phyloP scores from a whole-genome alignment of 2,888 invertebrate species.

The Philopedon plagiatum region DNA sequence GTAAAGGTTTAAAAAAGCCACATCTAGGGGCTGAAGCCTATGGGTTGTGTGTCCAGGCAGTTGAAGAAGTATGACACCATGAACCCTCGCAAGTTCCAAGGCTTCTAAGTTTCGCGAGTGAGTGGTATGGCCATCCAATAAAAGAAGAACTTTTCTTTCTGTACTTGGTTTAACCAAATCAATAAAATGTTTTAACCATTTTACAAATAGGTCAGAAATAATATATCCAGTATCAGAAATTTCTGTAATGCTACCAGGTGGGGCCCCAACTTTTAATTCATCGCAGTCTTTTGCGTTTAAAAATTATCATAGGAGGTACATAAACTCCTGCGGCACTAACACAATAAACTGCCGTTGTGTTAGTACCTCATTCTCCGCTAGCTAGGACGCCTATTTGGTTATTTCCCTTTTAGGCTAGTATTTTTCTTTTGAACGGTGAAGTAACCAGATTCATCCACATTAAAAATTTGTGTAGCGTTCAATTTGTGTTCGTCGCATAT shows the following conservation, averaged over 20 bases:
- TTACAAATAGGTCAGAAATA: not conserved
- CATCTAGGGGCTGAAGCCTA: no score
- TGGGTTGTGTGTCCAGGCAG: no score
- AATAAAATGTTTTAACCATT: no score
- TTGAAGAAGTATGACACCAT: not conserved
- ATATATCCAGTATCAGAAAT: slow-evolving; percentile 5
- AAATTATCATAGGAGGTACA: not conserved
- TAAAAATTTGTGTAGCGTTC: no score
- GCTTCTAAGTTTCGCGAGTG: not conserved
- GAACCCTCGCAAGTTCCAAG: not conserved
- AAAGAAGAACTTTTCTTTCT: slow-evolving; percentile 2
- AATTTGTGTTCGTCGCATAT: no score
- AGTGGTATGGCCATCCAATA: not conserved
- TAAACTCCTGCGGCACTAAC: no score
- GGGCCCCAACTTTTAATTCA: not conserved
- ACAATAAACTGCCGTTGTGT: no score
- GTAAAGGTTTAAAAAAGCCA: no score
- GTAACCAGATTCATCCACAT: slow-evolving; percentile 24
- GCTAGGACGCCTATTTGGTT: not conserved
- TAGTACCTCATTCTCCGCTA: no score
- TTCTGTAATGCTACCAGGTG: no score
- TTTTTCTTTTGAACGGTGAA: slow-evolving; percentile 50
- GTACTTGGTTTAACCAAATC: not conserved
- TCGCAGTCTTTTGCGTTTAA: not conserved
- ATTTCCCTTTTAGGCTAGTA: slow-evolving; percentile 48